Conservation (phyloP, 1,140 invertebrate genomes). For the Tyrophagus putrescentiae region DNA sequence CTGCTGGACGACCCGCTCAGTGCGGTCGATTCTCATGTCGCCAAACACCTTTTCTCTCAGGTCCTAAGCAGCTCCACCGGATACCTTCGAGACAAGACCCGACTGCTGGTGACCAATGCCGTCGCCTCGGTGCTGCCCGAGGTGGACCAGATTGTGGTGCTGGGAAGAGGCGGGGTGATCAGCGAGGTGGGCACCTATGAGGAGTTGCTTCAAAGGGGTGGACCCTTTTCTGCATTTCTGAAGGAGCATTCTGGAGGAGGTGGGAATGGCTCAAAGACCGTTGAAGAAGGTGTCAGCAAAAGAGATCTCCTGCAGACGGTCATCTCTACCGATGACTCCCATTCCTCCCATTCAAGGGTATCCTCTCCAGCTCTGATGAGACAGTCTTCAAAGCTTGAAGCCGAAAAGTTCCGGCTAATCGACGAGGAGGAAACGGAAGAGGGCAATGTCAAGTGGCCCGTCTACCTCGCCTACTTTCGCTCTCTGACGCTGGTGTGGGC, state of each 20-base stretch:
- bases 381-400: slow-evolving; percentile 21
- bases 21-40: slow-evolving; percentile 35
- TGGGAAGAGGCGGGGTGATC: slow-evolving; percentile 32
- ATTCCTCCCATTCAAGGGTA: too few relatives aligned
- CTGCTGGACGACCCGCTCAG: slow-evolving; percentile 39
- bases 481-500: slow-evolving; percentile 22
- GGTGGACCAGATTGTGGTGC: slow-evolving; percentile 33
- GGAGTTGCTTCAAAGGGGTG: slow-evolving; percentile 39
- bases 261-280: slow-evolving; percentile 31
- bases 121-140: slow-evolving; percentile 31
- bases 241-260: neutral
- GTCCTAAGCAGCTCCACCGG: slow-evolving; percentile 33
- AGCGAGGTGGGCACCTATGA: slow-evolving; percentile 32
- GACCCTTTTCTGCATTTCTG: slow-evolving; percentile 41
- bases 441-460: slow-evolving; percentile 68
- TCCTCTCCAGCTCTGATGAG: neutral
- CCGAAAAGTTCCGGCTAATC: slow-evolving; percentile 48
- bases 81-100: slow-evolving; percentile 29
- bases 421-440: slow-evolving; percentile 76
- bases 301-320: neutral
- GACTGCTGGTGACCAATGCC: slow-evolving; percentile 35
- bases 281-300: neutral
- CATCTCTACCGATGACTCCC: neutral
- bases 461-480: slow-evolving; percentile 50
- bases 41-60: slow-evolving; percentile 35